phyloP scores from a whole-genome alignment of 1,140 invertebrate species.

The Drosophila albomicans region DNA sequence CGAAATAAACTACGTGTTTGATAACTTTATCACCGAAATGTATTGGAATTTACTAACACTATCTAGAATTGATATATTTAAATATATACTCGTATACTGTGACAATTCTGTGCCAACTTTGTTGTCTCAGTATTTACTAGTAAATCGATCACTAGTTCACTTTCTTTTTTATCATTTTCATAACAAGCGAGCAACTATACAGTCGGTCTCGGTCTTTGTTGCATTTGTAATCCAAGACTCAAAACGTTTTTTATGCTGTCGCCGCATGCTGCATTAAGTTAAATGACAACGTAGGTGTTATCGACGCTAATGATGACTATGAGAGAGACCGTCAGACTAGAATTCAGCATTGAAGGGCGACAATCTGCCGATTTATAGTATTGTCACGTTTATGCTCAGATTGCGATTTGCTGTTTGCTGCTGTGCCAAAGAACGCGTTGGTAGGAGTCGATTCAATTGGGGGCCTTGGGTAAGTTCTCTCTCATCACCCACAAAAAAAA shows the following conservation, averaged over 20 bases:
- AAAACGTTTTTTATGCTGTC: conserved; percentile 68
- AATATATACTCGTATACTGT: too few relatives aligned
- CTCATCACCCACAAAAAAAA: too few relatives aligned
- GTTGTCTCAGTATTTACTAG: too few relatives aligned
- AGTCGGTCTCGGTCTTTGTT: neutral
- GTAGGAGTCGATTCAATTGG: conserved; percentile 7
- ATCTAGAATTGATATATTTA: too few relatives aligned
- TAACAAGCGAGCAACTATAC: too few relatives aligned
- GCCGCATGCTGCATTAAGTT: conserved; percentile 74
- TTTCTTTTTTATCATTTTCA: too few relatives aligned
- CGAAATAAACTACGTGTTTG: too few relatives aligned
- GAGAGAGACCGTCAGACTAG: conserved; percentile 15
- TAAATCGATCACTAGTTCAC: too few relatives aligned
- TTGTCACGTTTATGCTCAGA: conserved; percentile 76
- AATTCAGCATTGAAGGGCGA: conserved; percentile 24
- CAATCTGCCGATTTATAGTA: conserved; percentile 77
- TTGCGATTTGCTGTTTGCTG: conserved; percentile 63
- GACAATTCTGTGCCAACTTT: too few relatives aligned
- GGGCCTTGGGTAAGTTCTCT: too few relatives aligned
- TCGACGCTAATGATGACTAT: conserved; percentile 28
- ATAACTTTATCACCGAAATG: too few relatives aligned
- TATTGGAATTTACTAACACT: too few relatives aligned
- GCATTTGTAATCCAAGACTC: conserved; percentile 57
- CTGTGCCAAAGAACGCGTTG: neutral
- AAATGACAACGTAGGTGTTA: conserved; percentile 60